Base-by-base conservation (phyloP, 1,140 invertebrate genomes). In the Theocolax elegans region DNA sequence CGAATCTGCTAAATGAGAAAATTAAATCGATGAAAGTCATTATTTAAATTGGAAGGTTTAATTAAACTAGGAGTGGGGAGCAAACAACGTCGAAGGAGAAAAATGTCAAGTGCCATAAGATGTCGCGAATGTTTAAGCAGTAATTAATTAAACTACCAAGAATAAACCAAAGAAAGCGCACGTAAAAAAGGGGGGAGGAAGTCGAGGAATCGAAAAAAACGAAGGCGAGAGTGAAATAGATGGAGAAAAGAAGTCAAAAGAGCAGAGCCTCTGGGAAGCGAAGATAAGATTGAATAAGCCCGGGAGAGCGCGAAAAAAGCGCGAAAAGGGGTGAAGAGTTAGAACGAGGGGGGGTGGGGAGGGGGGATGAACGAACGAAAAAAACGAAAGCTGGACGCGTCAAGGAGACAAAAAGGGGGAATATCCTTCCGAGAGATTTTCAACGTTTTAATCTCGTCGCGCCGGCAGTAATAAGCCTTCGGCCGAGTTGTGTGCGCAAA, bases 261-360 rank as follows among this genome's bases (percentile, higher is more conserved):
- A 49, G 46, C 15, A 38, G 38, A 40, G 23, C 15, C 51, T 21
- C 49, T 66, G 53, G 53, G 51, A 56, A 31, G 23, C 51, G 15
- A n/a, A 66, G 63, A 66, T 66, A 66, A 66, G 63, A 66, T 65
- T 65, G 48, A 63, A 65, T 66, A 66, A 66, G 25, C 13, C 10
- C 3, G 27, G 15, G 29, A n/a, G n/a, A n/a, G n/a, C n/a, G n/a
- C n/a, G n/a, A n/a, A n/a, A n/a, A n/a, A n/a, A n/a, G n/a, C n/a
- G n/a, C n/a, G n/a, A n/a, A n/a, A n/a, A n/a, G n/a, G n/a, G n/a
- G n/a, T n/a, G n/a, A n/a, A n/a, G n/a, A n/a, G n/a, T n/a, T n/a
- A n/a, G n/a, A n/a, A n/a, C n/a, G n/a, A n/a, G n/a, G n/a, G n/a
- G n/a, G n/a, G n/a, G n/a, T n/a, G n/a, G n/a, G n/a, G n/a, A n/a